phyloP scores from a whole-genome alignment of 2,797 vertebrate species.

The Champsocephalus gunnari region DNA sequence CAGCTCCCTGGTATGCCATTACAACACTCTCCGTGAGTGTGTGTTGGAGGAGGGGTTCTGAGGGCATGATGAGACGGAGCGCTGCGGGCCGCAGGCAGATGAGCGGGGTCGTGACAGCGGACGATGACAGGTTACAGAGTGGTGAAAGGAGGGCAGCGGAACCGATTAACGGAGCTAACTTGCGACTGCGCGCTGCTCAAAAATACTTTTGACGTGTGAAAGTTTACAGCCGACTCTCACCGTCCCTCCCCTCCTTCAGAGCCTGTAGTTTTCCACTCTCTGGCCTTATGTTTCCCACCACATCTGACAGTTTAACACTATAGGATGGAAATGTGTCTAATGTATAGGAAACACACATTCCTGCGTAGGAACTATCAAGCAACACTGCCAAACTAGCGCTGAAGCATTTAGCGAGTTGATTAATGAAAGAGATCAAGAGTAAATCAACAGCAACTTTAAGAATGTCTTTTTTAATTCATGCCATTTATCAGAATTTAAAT shows the following conservation, averaged over 20 bases:
- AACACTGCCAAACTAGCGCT: slow-evolving; percentile 37
- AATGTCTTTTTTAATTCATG: too few species aligned
- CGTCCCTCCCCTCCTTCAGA: slow-evolving; percentile 51
- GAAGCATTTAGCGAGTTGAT: slow-evolving; percentile 3
- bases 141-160: slow-evolving; percentile 72
- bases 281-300: slow-evolving; percentile 28
- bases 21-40: slow-evolving; percentile 62
- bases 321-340: background rate
- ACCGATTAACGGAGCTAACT: slow-evolving; percentile 69
- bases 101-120: slow-evolving; percentile 73
- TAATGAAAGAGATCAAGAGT: background rate
- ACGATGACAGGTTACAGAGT: slow-evolving; percentile 72
- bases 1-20: slow-evolving; percentile 83
- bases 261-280: slow-evolving; percentile 54
- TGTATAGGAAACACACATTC: background rate
- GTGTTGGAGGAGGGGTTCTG: slow-evolving; percentile 45
- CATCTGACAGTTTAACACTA: slow-evolving; percentile 17
- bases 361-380: slow-evolving; percentile 2
- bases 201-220: slow-evolving; percentile 66
- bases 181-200: slow-evolving; percentile 54
- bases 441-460: background rate
- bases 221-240: slow-evolving; percentile 58
- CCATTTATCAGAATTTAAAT: background rate
- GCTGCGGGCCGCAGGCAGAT: slow-evolving; percentile 62
- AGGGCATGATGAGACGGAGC: slow-evolving; percentile 74